These are phyloP conservation scores for Apodemia duryi DNA, from an alignment of 2,888 invertebrate genomes.

Conservation along the genomic window DNA sequence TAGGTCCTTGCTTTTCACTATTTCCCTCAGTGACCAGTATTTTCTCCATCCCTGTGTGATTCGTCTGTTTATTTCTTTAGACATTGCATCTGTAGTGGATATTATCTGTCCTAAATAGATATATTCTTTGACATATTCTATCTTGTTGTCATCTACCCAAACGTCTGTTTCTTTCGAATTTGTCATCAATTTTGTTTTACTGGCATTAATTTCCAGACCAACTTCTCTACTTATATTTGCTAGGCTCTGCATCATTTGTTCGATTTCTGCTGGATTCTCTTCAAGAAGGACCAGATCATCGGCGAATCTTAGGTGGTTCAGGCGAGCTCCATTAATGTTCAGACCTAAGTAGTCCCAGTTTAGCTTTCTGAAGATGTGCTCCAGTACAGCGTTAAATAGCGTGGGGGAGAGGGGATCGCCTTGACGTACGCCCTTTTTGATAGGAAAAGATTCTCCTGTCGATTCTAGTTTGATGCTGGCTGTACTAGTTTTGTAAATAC, in stretches of 20 bases:
- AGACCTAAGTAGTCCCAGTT: constrained; percentile 20
- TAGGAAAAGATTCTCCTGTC: not conserved
- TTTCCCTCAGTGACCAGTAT: too few species aligned
- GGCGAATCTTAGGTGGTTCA: constrained; percentile 23
- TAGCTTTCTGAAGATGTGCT: constrained; percentile 18
- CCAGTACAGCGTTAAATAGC: constrained; percentile 16
- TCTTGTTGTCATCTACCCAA: too few species aligned
- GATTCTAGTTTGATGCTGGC: not conserved
- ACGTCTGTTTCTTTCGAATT: not conserved
- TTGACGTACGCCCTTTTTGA: constrained; percentile 24
- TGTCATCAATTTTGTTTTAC: constrained; percentile 27
- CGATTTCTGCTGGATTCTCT: constrained; percentile 21
- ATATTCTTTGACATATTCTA: too few species aligned
- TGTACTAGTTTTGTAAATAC: not conserved
- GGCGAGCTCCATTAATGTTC: not conserved
- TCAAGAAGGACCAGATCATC: constrained; percentile 22
- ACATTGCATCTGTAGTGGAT: too few species aligned
- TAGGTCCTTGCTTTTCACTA: too few species aligned
- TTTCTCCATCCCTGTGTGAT: too few species aligned
- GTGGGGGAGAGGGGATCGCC: constrained; percentile 22
- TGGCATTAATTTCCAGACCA: constrained; percentile 20
- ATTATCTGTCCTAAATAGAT: too few species aligned
- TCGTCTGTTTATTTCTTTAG: too few species aligned
- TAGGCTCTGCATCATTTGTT: constrained; percentile 21
- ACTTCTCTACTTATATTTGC: constrained; percentile 22